Evolutionary conservation across 2,797 vertebrate species (phyloP).

Genomic region (Columba guinea): DNA sequence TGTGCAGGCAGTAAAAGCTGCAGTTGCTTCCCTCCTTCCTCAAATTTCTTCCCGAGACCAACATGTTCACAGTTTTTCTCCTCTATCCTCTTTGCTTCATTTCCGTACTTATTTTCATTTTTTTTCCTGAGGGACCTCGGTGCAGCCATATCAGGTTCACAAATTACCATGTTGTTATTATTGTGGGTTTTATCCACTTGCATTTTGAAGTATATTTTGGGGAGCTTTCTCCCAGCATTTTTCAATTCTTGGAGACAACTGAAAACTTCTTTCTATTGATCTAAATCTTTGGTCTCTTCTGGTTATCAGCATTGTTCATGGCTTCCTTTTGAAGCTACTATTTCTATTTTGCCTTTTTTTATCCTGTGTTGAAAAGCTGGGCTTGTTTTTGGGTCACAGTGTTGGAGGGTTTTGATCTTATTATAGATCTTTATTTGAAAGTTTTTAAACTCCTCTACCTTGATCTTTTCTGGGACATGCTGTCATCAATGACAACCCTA

Average conservation of each 20-base stretch:
- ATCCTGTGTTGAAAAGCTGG: background rate
- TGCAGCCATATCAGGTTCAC: accelerated
- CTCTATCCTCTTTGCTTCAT: background rate
- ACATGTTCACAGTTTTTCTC: accelerated
- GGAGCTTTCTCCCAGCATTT: background rate
- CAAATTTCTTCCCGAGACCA: background rate
- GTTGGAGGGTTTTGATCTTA: background rate
- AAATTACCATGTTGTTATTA: background rate
- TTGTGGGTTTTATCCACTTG: background rate
- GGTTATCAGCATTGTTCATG: background rate
- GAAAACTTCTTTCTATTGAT: background rate
- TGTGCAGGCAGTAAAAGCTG: background rate
- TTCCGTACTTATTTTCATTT: background rate
- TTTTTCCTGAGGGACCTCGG: background rate
- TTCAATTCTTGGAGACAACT: background rate
- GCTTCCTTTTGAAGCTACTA: background rate
- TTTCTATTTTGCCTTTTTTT: conserved; percentile 7
- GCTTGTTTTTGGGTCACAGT: background rate
- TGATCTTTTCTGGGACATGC: background rate
- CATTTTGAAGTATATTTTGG: background rate
- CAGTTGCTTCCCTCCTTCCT: background rate
- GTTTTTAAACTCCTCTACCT: background rate
- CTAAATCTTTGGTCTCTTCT: background rate
- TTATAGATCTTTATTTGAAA: background rate
- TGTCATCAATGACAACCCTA: background rate